Conservation (phyloP, 64 coral and sea anemone species). For the Orbicella faveolata region DNA sequence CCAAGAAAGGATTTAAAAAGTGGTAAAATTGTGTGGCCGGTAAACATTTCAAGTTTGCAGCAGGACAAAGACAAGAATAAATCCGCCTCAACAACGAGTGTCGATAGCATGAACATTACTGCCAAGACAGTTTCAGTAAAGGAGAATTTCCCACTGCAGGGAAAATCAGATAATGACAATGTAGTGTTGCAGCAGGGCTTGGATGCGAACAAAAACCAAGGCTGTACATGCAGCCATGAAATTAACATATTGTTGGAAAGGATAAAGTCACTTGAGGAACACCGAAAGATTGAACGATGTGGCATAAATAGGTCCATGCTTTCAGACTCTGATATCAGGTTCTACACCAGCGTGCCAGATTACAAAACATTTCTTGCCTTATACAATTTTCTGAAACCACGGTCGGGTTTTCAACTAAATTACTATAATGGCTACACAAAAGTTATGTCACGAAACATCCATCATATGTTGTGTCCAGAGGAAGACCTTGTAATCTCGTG, state of each 20-base stretch:
- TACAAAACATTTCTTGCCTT: slow-evolving; percentile 25
- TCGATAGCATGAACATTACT: too few species aligned
- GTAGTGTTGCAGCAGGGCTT: too few species aligned
- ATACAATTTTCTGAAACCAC: slow-evolving; percentile 37
- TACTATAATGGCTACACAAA: neutral
- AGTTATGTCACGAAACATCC: too few species aligned
- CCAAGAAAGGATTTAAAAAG: slow-evolving; percentile 38
- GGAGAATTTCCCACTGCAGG: too few species aligned
- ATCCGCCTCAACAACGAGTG: too few species aligned
- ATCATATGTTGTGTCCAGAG: neutral
- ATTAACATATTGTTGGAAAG: too few species aligned
- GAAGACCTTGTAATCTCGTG: slow-evolving; percentile 8
- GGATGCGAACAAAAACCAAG: too few species aligned
- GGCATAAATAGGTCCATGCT: slow-evolving; percentile 18
- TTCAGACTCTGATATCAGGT: slow-evolving; percentile 47
- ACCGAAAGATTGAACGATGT: slow-evolving; percentile 6
- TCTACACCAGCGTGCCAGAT: slow-evolving; percentile 38
- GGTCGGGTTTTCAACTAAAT: slow-evolving; percentile 33
- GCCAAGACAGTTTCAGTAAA: too few species aligned
- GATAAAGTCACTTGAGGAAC: too few species aligned
- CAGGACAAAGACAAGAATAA: too few species aligned
- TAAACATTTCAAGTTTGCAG: slow-evolving; percentile 41
- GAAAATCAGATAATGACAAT: too few species aligned
- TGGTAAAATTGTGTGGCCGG: slow-evolving; percentile 56
- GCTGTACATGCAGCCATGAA: too few species aligned